Percentiles rank a stretch among this genome's conserved stretches.
These are phyloP conservation scores for Rhopalosiphum maidis DNA, from an alignment of 1,140 invertebrate species.

Conservation along the genomic window DNA sequence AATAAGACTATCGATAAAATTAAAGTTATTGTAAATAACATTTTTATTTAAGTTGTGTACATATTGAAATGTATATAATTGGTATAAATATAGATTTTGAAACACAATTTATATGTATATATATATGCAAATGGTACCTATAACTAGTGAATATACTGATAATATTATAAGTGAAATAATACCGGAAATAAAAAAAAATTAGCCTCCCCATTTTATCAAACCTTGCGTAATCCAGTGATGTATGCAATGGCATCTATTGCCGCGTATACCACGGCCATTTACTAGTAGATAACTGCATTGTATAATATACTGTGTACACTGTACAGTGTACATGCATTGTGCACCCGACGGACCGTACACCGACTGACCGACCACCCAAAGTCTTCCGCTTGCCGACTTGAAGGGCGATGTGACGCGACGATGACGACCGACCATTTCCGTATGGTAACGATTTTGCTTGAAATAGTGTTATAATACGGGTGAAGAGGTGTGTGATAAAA, in stretches of 20 bases:
- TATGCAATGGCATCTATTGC: neutral
- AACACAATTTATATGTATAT: too few species aligned
- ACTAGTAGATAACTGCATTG: neutral
- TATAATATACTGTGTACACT: neutral
- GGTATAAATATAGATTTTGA: neutral
- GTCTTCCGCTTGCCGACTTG: neutral
- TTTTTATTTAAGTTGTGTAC: neutral
- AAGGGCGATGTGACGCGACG: neutral
- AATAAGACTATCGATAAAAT: neutral
- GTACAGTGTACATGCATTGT: neutral
- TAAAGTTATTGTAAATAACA: neutral
- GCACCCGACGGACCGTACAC: neutral
- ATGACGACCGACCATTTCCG: neutral
- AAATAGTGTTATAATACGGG: neutral
- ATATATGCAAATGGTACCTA: too few species aligned
- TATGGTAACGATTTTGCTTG: neutral
- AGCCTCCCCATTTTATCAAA: neutral
- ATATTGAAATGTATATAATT: neutral
- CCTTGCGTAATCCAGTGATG: neutral
- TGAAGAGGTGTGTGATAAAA: neutral
- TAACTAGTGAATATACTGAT: too few species aligned
- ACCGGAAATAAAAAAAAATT: neutral
- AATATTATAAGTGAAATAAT: neutral
- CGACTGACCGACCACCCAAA: too few species aligned
- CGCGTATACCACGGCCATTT: neutral